Evolutionary conservation across 2,888 invertebrate genomes (phyloP).

Genomic region (Bombyx huttoni): DNA sequence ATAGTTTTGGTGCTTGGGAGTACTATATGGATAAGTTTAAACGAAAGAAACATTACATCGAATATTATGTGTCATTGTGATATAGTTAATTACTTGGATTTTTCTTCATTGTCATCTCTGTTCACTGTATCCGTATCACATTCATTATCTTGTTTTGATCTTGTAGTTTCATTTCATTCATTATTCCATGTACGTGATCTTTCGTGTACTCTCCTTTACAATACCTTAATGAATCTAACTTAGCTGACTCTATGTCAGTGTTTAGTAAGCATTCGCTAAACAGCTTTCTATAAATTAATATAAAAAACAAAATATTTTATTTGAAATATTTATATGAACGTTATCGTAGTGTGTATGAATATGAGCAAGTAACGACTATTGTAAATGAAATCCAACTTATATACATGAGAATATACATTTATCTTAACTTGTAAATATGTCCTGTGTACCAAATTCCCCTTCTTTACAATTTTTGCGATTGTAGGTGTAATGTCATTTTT

Average conservation of each 20-base stretch:
- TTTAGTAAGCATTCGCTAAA: constrained; percentile 34
- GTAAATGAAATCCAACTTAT: constrained; percentile 56
- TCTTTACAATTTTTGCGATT: constrained; percentile 68
- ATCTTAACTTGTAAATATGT: constrained; percentile 55
- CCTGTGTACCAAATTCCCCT: constrained; percentile 67
- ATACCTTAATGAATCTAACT: constrained; percentile 31
- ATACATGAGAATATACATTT: constrained; percentile 61
- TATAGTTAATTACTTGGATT: constrained; percentile 16
- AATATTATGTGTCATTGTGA: constrained; percentile 29
- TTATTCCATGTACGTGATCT: constrained; percentile 33
- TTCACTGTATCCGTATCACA: constrained; percentile 9
- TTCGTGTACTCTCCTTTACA: constrained; percentile 37
- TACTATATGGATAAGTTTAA: constrained; percentile 37
- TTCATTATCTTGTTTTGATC: constrained; percentile 15
- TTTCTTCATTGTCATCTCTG: constrained; percentile 6
- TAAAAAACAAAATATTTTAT: constrained; percentile 60
- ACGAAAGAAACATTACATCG: constrained; percentile 54
- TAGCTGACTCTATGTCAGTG: constrained; percentile 36
- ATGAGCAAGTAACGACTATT: constrained; percentile 26
- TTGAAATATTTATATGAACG: constrained; percentile 64
- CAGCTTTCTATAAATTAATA: constrained; percentile 38
- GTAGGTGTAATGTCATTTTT: constrained; percentile 25
- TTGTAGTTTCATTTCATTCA: constrained; percentile 20
- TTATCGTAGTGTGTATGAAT: constrained; percentile 50
- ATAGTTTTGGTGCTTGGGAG: constrained; percentile 60